Evolutionary conservation across 2,888 invertebrate genomes (phyloP).

Genomic region (Mechanitis messenoides): DNA sequence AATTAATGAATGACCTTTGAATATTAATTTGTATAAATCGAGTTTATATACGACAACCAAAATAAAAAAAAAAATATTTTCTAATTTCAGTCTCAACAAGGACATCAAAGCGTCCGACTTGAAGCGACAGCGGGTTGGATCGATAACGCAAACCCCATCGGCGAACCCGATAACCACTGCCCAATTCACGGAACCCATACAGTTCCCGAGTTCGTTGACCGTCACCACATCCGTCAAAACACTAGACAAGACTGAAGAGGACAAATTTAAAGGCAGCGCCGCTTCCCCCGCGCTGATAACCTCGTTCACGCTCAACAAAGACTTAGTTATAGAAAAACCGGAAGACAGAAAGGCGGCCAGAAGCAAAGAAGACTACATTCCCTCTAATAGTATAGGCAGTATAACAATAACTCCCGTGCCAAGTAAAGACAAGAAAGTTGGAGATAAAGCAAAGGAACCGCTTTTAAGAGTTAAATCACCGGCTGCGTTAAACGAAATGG

Average conservation of each 20-base stretch:
- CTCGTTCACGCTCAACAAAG: conserved; percentile 49
- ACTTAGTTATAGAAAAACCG: conserved; percentile 50
- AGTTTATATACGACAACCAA: no score
- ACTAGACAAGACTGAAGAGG: conserved; percentile 35
- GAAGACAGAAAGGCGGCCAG: conserved; percentile 43
- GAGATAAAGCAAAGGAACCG: conserved; percentile 44
- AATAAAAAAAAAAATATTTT: no score
- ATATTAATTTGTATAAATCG: no score
- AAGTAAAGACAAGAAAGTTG: conserved; percentile 45
- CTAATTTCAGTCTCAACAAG: conserved; percentile 61
- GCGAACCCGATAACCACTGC: conserved; percentile 9
- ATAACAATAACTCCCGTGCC: conserved; percentile 68
- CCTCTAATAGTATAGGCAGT: conserved; percentile 63
- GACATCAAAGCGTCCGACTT: conserved; percentile 56
- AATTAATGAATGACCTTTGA: no score
- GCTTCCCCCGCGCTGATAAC: conserved; percentile 48
- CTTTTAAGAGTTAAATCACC: conserved; percentile 66
- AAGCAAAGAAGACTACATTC: conserved; percentile 59
- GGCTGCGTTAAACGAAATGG: conserved; percentile 65
- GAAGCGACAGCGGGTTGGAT: conserved; percentile 52
- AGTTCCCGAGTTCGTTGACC: conserved; percentile 67
- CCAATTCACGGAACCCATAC: conserved; percentile 55
- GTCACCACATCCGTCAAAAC: conserved; percentile 53
- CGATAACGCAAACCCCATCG: conserved; percentile 23
- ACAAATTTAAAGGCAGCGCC: conserved; percentile 33